Conservation (phyloP, 2,113 vertebrate species). For the Benitochromis conjunctus region DNA sequence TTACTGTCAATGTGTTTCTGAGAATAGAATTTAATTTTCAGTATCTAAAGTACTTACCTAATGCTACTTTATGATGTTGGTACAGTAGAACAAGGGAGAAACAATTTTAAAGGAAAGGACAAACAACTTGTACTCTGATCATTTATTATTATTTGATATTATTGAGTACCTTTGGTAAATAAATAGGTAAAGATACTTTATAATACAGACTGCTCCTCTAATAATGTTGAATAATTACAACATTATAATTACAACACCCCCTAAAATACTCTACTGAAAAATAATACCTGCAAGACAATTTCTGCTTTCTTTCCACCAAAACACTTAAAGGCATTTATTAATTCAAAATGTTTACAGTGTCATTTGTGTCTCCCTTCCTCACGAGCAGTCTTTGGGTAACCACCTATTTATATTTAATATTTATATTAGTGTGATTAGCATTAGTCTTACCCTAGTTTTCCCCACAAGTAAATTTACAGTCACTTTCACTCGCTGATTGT, state of each 20-base stretch:
- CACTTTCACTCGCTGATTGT: background rate
- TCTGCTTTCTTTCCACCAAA: background rate
- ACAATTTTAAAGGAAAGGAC: background rate
- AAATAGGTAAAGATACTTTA: background rate
- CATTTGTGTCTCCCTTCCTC: background rate
- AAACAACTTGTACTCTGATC: background rate
- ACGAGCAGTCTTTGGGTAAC: background rate
- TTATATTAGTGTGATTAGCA: background rate
- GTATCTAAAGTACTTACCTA: background rate
- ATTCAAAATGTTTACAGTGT: background rate
- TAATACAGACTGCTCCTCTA: background rate
- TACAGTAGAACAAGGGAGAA: background rate
- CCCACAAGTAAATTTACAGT: background rate
- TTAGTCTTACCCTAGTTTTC: background rate
- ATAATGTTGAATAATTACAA: background rate
- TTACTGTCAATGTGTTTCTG: rapidly evolving
- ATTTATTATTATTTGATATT: too few relatives aligned
- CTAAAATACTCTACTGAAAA: background rate
- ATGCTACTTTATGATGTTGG: background rate
- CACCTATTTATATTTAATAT: background rate
- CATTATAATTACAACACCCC: too few relatives aligned
- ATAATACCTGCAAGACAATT: background rate
- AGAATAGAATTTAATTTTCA: background rate
- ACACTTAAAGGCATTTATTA: background rate
- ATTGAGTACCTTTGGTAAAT: too few relatives aligned